Evolutionary conservation across 2,888 invertebrate genomes (phyloP).

Genomic region (Cabera pusaria): DNA sequence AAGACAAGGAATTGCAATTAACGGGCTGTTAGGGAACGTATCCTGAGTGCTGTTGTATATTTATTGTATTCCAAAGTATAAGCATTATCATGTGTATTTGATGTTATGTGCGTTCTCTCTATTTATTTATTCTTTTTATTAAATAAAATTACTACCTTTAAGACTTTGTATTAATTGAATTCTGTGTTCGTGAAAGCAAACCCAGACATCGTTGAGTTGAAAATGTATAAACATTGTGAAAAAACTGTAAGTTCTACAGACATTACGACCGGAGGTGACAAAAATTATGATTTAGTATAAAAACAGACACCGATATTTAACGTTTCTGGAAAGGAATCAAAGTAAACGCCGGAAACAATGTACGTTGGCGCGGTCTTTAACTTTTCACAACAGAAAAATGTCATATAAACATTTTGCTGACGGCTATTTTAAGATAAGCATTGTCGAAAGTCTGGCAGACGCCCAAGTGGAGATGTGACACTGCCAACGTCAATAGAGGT

Average conservation of each 20-base stretch:
- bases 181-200: too few relatives aligned
- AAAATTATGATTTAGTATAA: conserved; percentile 28
- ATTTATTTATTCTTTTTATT: conserved; percentile 57
- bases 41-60: conserved; percentile 50
- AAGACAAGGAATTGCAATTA: conserved; percentile 21
- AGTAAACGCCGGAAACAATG: conserved; percentile 30
- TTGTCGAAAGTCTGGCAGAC: conserved; percentile 75
- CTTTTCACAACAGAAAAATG: conserved; percentile 53
- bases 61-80: conserved; percentile 56
- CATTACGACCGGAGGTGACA: conserved; percentile 28
- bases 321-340: conserved; percentile 25
- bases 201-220: too few relatives aligned
- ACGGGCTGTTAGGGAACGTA: conserved; percentile 40
- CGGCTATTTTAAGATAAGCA: conserved; percentile 70
- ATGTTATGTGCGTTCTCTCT: conserved; percentile 60
- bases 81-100: conserved; percentile 64
- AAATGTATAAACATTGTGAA: conserved; percentile 4
- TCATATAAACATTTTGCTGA: conserved; percentile 56
- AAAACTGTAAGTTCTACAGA: conserved; percentile 9
- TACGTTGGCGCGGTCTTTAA: conserved; percentile 32
- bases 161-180: background rate
- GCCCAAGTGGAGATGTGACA: conserved; percentile 69
- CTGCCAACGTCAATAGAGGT: conserved; percentile 79
- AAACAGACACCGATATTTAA: conserved; percentile 18
- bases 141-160: conserved; percentile 45